Evolutionary conservation across 2,888 invertebrate species (phyloP).

Genomic region (Hemicrepidius hirtus): DNA sequence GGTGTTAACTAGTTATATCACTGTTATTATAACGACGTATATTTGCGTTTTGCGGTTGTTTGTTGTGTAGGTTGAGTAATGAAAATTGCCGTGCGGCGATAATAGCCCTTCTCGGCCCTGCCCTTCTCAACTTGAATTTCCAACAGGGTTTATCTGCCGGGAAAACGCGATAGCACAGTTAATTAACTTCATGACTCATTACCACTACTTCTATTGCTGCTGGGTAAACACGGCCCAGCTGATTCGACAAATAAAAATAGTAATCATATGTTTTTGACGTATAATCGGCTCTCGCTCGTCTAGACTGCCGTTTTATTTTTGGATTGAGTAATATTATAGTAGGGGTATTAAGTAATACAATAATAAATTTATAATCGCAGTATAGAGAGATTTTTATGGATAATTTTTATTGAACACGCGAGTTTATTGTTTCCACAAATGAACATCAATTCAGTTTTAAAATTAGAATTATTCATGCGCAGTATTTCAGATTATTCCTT

Average conservation of each 20-base stretch:
- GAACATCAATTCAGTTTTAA: too few relatives aligned
- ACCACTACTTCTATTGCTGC: constrained; percentile 13
- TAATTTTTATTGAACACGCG: not conserved
- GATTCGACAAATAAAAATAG: constrained; percentile 52
- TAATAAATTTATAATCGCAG: not conserved
- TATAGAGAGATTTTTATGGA: not conserved
- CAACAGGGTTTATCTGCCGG: constrained; percentile 25
- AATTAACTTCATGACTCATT: constrained; percentile 44
- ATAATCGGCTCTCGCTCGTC: constrained; percentile 42
- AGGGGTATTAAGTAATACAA: not conserved
- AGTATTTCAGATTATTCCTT: too few relatives aligned
- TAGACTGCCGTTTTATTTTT: constrained; percentile 33
- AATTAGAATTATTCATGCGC: too few relatives aligned
- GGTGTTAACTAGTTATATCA: constrained; percentile 1
- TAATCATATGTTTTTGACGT: constrained; percentile 52
- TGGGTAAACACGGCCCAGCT: constrained; percentile 43
- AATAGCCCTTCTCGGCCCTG: constrained; percentile 19
- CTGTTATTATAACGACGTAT: constrained; percentile 2
- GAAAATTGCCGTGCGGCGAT: constrained; percentile 6
- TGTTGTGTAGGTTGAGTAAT: constrained; percentile 12
- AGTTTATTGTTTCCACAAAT: too few relatives aligned
- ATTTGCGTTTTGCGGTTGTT: not conserved
- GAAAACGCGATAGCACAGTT: constrained; percentile 34
- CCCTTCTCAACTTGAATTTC: constrained; percentile 22
- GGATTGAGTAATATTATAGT: constrained; percentile 5